Evolutionary conservation across 1,140 invertebrate species (phyloP).

Genomic region (Solenopsis invicta): DNA sequence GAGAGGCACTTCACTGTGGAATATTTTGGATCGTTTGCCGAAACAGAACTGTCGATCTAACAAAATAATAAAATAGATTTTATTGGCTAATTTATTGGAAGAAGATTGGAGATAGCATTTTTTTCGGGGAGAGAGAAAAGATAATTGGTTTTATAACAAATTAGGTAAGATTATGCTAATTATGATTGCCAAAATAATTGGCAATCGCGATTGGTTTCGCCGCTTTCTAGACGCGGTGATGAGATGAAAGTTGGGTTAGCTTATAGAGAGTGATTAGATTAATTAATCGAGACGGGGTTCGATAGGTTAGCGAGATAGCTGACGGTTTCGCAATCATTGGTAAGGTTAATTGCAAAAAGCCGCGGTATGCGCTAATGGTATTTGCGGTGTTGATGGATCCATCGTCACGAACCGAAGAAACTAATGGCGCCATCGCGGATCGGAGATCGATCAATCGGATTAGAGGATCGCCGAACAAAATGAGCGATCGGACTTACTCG

Average conservation of each 20-base stretch:
- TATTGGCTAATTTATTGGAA: neutral
- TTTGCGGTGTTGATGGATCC: conserved; percentile 61
- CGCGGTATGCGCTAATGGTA: conserved; percentile 43
- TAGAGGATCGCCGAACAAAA: conserved; percentile 51
- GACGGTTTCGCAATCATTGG: conserved; percentile 44
- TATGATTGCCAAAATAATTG: conserved; percentile 67
- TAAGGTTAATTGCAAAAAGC: conserved; percentile 64
- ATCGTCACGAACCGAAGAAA: conserved; percentile 63
- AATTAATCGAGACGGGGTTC: conserved; percentile 63
- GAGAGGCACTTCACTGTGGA: no score
- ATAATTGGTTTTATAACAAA: conserved; percentile 28
- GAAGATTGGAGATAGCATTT: neutral
- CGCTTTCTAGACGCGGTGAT: conserved; percentile 68
- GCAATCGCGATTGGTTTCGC: conserved; percentile 38
- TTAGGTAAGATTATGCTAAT: conserved; percentile 42
- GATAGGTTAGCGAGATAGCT: conserved; percentile 57
- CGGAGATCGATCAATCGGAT: conserved; percentile 64
- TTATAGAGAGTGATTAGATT: conserved; percentile 67
- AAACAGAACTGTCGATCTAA: neutral
- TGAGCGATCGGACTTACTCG: conserved; percentile 55
- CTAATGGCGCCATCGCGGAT: conserved; percentile 55
- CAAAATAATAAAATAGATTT: neutral
- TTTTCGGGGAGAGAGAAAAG: neutral
- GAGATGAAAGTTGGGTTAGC: conserved; percentile 50
- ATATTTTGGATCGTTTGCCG: neutral